Conservation (phyloP, 2,888 invertebrate species). For the Mystacides longicornis region DNA sequence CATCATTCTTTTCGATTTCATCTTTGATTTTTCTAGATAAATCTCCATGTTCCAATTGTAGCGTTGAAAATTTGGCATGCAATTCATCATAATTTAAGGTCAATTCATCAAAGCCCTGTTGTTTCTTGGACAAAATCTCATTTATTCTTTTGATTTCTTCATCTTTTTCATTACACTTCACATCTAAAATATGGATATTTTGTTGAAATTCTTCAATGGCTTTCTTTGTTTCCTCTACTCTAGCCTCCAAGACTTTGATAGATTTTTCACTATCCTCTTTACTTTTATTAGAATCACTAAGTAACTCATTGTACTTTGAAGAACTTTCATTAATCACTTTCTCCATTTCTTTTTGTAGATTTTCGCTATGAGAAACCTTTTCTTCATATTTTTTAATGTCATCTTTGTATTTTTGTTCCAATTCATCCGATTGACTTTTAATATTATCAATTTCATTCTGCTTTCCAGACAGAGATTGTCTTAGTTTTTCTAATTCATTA, state of each 20-base stretch:
- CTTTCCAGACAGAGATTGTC: constrained; percentile 38
- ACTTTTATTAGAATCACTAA: constrained; percentile 45
- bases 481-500: constrained; percentile 39
- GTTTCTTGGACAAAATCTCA: constrained; percentile 41
- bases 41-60: constrained; percentile 51
- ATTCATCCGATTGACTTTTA: constrained; percentile 40
- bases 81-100: constrained; percentile 37
- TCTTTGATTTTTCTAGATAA: constrained; percentile 49
- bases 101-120: constrained; percentile 40
- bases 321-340: constrained; percentile 24
- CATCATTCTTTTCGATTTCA: constrained; percentile 49
- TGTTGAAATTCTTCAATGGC: constrained; percentile 27
- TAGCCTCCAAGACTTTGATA: constrained; percentile 44
- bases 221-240: constrained; percentile 36
- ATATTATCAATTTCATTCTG: constrained; percentile 41
- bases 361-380: constrained; percentile 21
- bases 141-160: constrained; percentile 41
- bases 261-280: constrained; percentile 45
- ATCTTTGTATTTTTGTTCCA: constrained; percentile 24
- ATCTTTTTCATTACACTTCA: constrained; percentile 27
- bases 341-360: constrained; percentile 28
- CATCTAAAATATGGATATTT: neutral
- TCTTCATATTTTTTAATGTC: constrained; percentile 16
- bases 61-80: constrained; percentile 39
- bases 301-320: constrained; percentile 17